Base-by-base conservation (phyloP, 2,888 invertebrate genomes). In the Trissolcus brochymenae region DNA sequence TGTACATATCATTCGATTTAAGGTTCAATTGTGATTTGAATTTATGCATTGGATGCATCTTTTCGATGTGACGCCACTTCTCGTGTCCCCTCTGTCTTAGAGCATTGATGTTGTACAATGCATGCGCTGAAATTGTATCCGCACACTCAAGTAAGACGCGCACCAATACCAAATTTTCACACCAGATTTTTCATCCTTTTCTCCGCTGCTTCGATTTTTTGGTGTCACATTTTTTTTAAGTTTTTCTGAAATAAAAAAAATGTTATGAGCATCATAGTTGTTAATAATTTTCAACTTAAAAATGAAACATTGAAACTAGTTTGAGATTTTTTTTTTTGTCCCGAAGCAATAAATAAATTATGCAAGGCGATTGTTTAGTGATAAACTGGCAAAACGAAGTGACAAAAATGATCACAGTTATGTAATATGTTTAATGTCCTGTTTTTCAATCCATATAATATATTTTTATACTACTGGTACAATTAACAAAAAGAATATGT, bases 1-100 rank as follows among this genome's bases (percentile, higher is more conserved):
- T 81, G 82, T 82, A 82, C 81, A 82, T 82, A 82, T 81, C 79
- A 81, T 79, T 82, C 78, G 74, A 68, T 74, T 70, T 66, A 80
- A 78, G 59, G 59, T 57, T 56, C 59, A 68, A 68, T 60, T 68
- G 60, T 54, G 59, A 70, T 57, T 60, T 29, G 14, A 16, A 68
- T 25, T 51, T 46, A 29, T n/a, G 35, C 59, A 53, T 14, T 56
- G 19, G 14, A 65, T 56, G 56, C 16, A 35, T 56, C 35, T 25
- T 14, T 40, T 35, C 56, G 40, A 41, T 21, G n/a, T 53, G 19
- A 49, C 35, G 46, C n/a, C 54, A 16, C 29, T 56, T 29, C 46
- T 40, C 55, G 17, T 50, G 57, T 56, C 56, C 43, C 55, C 25
- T 54, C 25, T 51, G 51, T 51, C 16, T 59, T 54, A 53, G 25